Conservation (phyloP, 2,888 invertebrate genomes). For the Diarsia mendica region DNA sequence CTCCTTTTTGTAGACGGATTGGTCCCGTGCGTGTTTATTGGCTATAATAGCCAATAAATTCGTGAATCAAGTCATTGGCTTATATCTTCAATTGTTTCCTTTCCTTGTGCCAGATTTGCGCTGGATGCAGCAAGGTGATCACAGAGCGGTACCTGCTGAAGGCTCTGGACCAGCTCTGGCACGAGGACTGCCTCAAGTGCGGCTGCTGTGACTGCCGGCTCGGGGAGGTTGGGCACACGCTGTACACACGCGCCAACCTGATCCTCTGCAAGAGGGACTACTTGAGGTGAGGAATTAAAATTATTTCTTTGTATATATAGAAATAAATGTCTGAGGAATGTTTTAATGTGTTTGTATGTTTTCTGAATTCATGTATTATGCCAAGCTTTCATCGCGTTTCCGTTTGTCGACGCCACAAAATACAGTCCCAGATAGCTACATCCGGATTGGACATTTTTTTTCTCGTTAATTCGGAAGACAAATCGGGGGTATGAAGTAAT, state of each 20-base stretch:
- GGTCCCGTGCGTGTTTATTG: too few relatives aligned
- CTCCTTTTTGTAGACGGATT: too few relatives aligned
- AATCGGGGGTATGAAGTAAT: background rate
- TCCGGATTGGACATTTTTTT: background rate
- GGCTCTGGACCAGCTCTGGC: constrained; percentile 98
- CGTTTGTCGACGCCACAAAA: too few relatives aligned
- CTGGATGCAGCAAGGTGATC: constrained; percentile 98
- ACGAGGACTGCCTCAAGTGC: constrained; percentile 99
- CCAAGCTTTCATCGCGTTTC: too few relatives aligned
- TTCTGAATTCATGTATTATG: background rate
- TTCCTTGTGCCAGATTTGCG: constrained; percentile 93
- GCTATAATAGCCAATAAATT: too few relatives aligned
- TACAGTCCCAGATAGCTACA: background rate
- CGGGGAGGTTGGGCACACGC: constrained; percentile 98
- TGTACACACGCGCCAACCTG: constrained; percentile 98
- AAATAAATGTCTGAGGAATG: background rate
- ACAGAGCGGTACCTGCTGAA: constrained; percentile 97
- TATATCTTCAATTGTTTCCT: constrained; percentile 10
- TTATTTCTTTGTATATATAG: background rate
- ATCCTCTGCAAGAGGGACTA: constrained; percentile 99
- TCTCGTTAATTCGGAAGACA: background rate
- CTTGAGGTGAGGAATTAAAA: constrained; percentile 91
- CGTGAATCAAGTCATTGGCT: too few relatives aligned
- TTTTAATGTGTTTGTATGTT: background rate
- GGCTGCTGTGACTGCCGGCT: constrained; percentile 99